Evolutionary conservation across 2,113 vertebrate species (phyloP), one percentile per base, ranked within the genome.

Genomic region (Ascaphus truei): DNA sequence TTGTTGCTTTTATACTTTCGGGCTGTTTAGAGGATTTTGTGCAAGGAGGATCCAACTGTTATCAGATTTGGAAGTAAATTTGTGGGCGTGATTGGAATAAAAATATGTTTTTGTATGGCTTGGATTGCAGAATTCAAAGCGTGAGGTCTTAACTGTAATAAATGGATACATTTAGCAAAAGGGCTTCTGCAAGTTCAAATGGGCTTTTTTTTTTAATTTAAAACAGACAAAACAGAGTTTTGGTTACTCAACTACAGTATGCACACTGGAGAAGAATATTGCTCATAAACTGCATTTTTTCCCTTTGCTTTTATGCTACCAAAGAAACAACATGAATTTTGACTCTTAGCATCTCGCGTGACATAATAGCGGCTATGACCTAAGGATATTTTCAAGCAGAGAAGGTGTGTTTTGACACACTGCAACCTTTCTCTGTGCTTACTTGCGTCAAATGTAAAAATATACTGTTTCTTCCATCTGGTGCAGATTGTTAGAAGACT

Each of bases 1-100:
- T 52, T 58, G n/a, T 30, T 33, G 22, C 20, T 66, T 23, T 71
- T 71, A 20, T 30, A 50, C 10, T 51, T n/a, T 18, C 26, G 43
- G 41, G 51, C 34, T 45, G 66, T 36, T 61, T n/a, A 51, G 25
- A 18, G 33, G 20, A 27, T 58, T 59, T 8, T 16, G 43, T 60
- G 55, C 66, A 55, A 59, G 34, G 43, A 60, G 61, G 67, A 71
- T 71, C 26, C 67, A 41, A n/a, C 34, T 22, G n/a, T 52, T 71
- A 71, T 71, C 67, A 71, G 67, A 71, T 71, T 41, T 71, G 67
- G 67, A 71, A 52, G 39, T 18, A 30, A 48, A 18, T 52, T 60
- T 47, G 16, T 37, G 25, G 43, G 66, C 29, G 65, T 61, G 12
- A 71, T 71, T 39, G 47, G 23, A 36, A 59, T 36, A 56, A 45